Evolutionary conservation across 2,113 vertebrate species (phyloP).

Genomic region (Phrynosoma platyrhinos): DNA sequence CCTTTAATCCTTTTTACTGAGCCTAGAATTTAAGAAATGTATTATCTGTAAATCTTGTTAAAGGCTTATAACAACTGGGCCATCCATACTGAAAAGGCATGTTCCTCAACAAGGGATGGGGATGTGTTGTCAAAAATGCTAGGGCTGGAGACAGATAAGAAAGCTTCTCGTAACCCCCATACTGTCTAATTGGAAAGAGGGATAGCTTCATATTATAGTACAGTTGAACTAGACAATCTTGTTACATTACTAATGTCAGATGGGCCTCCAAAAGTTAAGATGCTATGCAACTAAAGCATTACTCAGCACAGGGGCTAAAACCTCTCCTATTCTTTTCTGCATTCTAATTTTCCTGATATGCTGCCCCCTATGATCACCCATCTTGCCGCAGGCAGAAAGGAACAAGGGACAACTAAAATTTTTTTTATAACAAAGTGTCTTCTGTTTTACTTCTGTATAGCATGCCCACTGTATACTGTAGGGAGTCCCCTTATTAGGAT

Average conservation of each 20-base stretch:
- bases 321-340: background rate
- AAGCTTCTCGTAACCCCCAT: fast-evolving
- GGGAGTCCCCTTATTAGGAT: background rate
- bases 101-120: background rate
- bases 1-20: background rate
- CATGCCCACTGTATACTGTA: background rate
- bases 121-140: background rate
- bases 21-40: background rate
- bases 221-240: background rate
- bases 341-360: background rate
- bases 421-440: background rate
- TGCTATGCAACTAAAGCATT: background rate
- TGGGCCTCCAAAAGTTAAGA: background rate
- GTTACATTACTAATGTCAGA: background rate
- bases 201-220: background rate
- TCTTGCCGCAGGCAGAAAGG: background rate
- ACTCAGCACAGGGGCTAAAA: background rate
- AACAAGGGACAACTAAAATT: background rate
- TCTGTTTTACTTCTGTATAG: conserved; percentile 10
- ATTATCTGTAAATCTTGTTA: conserved; percentile 20
- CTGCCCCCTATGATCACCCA: background rate
- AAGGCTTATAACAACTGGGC: background rate
- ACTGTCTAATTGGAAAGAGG: background rate
- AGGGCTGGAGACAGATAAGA: background rate
- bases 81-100: background rate